These are phyloP conservation scores for Heteromurus nitidus DNA, from an alignment of 2,888 invertebrate genomes.

Conservation along the genomic window DNA sequence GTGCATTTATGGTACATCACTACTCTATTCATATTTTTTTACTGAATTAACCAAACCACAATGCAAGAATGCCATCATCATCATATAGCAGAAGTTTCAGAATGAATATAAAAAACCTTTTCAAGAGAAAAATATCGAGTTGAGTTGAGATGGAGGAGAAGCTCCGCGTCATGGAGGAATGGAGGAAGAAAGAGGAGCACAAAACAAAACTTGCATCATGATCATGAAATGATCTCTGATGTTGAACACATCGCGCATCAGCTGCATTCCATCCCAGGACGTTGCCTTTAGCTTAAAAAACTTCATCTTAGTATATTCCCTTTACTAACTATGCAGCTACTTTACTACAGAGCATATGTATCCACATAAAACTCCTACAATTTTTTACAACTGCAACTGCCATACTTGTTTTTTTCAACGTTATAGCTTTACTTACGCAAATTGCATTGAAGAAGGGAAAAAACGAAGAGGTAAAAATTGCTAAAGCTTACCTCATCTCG, in stretches of 20 bases:
- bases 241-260: constrained; percentile 1
- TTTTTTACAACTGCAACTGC: not conserved
- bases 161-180: not conserved
- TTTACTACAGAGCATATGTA: not conserved
- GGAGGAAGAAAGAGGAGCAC: not conserved
- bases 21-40: not conserved
- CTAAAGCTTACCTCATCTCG: constrained; percentile 29
- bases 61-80: not conserved
- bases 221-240: too few relatives aligned
- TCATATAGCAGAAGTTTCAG: not conserved
- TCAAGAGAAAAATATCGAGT: constrained; percentile 23
- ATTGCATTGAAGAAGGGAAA: too few relatives aligned
- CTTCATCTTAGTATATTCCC: constrained; percentile 41
- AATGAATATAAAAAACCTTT: not conserved
- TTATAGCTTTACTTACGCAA: not conserved
- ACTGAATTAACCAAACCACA: constrained; percentile 6
- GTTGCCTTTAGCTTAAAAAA: constrained; percentile 42
- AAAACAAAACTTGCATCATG: not conserved
- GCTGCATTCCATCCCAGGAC: constrained; percentile 41
- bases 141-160: constrained; percentile 19
- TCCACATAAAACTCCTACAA: not conserved
- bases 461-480: constrained; percentile 2
- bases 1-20: not conserved
- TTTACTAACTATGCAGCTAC: constrained; percentile 8
- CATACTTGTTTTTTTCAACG: not conserved